Conservation (phyloP, 2,797 vertebrate genomes). For the Emys orbicularis region DNA sequence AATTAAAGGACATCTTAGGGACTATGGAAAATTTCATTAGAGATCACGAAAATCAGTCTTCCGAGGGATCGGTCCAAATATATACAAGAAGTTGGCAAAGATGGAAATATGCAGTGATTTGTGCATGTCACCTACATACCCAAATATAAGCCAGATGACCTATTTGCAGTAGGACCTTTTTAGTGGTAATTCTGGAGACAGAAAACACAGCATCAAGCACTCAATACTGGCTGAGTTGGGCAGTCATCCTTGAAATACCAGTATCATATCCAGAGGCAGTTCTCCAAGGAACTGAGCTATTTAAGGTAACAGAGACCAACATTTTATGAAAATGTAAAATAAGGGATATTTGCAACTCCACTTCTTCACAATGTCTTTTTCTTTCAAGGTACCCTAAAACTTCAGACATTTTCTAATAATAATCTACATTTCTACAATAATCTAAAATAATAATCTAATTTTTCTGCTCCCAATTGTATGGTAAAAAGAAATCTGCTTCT, state of each 20-base stretch:
- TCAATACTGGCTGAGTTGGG: background rate
- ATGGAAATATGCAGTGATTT: background rate
- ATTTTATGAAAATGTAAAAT: background rate
- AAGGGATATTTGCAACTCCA: rapidly evolving
- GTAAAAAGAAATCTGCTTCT: background rate
- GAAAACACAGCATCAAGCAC: background rate
- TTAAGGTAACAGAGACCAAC: background rate
- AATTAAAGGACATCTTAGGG: background rate
- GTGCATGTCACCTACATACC: background rate
- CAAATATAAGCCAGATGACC: background rate
- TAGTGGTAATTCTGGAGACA: background rate
- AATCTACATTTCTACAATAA: background rate
- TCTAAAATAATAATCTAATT: background rate
- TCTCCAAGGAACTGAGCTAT: background rate
- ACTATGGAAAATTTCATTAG: background rate
- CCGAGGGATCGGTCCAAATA: background rate
- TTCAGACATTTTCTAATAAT: background rate
- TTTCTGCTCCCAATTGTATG: background rate
- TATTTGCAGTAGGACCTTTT: background rate
- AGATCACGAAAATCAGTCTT: background rate
- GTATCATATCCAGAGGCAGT: background rate
- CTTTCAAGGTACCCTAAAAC: background rate
- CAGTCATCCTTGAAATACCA: background rate
- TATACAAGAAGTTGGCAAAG: background rate
- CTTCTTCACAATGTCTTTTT: background rate